These are phyloP conservation scores for Sussaba pulchella DNA, from an alignment of 2,888 invertebrate genomes.

Conservation along the genomic window DNA sequence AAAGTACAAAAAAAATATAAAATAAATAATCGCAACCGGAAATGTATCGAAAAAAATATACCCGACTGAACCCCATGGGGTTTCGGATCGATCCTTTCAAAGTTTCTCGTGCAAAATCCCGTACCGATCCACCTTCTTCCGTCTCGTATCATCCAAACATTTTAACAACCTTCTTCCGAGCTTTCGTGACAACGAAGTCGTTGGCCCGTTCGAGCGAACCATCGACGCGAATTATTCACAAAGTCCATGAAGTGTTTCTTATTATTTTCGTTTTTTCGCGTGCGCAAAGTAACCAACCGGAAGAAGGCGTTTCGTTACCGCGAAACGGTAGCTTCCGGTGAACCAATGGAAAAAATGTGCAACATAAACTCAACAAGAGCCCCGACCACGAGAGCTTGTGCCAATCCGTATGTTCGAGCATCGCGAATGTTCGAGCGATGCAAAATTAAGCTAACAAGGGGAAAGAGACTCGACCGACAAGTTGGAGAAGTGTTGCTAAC, in stretches of 20 bases:
- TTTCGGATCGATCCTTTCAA: too few relatives aligned
- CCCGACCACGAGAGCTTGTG: too few relatives aligned
- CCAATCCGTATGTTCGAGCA: too few relatives aligned
- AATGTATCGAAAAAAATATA: too few relatives aligned
- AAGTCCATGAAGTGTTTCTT: background rate
- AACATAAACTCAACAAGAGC: background rate
- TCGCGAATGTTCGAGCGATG: too few relatives aligned
- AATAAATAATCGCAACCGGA: too few relatives aligned
- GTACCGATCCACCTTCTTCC: conserved; percentile 3
- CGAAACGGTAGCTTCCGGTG: conserved; percentile 35
- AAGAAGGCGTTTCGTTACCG: conserved; percentile 40
- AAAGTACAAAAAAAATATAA: too few relatives aligned
- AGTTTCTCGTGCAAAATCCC: too few relatives aligned
- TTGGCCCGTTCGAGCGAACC: background rate
- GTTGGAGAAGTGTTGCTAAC: conserved; percentile 4
- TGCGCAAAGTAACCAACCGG: conserved; percentile 19
- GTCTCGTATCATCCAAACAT: background rate
- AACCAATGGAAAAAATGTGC: conserved; percentile 17
- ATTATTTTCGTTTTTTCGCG: conserved; percentile 1
- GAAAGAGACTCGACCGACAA: background rate
- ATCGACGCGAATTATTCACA: background rate
- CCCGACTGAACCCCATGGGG: too few relatives aligned
- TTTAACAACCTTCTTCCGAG: background rate
- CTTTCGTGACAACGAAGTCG: background rate
- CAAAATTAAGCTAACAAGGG: conserved; percentile 30